Conservation (phyloP, 2,797 vertebrate species). For the Anguilla pacifica region DNA sequence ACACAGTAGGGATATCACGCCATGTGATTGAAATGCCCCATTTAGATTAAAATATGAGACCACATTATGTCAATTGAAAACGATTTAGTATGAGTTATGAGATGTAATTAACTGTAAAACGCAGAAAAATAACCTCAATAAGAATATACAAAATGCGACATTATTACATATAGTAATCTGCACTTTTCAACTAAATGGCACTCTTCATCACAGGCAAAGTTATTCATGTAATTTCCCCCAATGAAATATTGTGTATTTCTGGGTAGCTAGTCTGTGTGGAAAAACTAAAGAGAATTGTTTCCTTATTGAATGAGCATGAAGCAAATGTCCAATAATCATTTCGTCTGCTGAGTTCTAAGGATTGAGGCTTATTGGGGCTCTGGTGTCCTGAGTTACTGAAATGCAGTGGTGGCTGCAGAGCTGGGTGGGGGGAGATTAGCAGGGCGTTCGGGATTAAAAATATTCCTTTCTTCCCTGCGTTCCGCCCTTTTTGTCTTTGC, state of each 20-base stretch:
- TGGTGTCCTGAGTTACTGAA: constrained; percentile 16
- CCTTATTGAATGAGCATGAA: background rate
- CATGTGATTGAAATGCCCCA: background rate
- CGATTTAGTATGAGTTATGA: background rate
- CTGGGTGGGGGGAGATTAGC: background rate
- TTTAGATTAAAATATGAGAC: background rate
- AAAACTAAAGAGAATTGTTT: background rate
- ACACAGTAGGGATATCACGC: background rate
- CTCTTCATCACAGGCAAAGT: background rate
- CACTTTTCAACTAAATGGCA: background rate
- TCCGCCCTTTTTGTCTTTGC: background rate
- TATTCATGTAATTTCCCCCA: background rate
- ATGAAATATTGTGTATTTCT: background rate
- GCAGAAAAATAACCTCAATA: background rate
- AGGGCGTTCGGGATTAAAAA: background rate
- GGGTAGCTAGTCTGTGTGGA: background rate
- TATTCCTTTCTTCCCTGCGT: background rate
- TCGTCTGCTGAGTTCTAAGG: too few species aligned
- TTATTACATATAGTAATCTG: background rate
- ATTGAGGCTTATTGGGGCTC: background rate
- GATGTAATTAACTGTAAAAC: background rate
- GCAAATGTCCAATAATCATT: background rate
- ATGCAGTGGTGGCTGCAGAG: background rate
- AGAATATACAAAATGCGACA: background rate
- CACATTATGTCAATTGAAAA: background rate